A percentile compares a stretch with the other conserved stretches of the same genome.
Evolutionary conservation across 1,140 invertebrate genomes (phyloP).

Genomic region (Aphelenchoides besseyi): DNA sequence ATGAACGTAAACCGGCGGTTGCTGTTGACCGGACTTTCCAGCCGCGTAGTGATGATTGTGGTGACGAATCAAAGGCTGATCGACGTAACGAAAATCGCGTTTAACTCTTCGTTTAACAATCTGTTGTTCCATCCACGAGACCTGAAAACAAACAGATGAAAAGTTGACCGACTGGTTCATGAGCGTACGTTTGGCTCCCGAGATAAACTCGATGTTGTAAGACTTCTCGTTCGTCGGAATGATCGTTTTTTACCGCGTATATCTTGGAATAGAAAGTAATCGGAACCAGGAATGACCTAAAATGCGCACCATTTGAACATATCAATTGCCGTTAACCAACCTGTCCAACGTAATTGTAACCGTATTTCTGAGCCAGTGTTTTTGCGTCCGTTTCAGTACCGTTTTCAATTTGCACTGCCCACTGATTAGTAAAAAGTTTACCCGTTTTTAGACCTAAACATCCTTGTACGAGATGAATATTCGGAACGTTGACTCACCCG

Average conservation of each 20-base stretch:
- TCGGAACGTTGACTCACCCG: background rate
- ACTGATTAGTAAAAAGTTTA: slow-evolving; percentile 56
- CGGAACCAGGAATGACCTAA: slow-evolving; percentile 47
- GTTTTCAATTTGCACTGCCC: slow-evolving; percentile 55
- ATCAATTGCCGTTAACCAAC: slow-evolving; percentile 34
- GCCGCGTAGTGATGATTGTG: slow-evolving; percentile 16
- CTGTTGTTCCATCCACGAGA: slow-evolving; percentile 89
- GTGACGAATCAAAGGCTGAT: slow-evolving; percentile 15
- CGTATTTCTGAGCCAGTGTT: slow-evolving; percentile 59
- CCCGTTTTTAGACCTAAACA: slow-evolving; percentile 21
- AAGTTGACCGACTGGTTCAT: slow-evolving; percentile 32
- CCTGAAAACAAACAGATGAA: slow-evolving; percentile 66
- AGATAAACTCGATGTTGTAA: slow-evolving; percentile 28
- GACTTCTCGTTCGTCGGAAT: slow-evolving; percentile 30
- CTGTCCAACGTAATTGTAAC: slow-evolving; percentile 55
- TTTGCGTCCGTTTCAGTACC: slow-evolving; percentile 49
- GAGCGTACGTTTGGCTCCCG: slow-evolving; percentile 24
- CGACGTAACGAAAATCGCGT: slow-evolving; percentile 70
- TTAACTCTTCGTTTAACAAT: slow-evolving; percentile 81
- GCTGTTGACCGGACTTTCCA: slow-evolving; percentile 6
- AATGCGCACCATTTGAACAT: slow-evolving; percentile 9
- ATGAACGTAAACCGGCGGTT: background rate
- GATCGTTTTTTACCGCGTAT: slow-evolving; percentile 30
- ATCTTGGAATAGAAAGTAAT: slow-evolving; percentile 49
- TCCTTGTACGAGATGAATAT: slow-evolving; percentile 14